These are phyloP conservation scores for Cydia pomonella DNA, from an alignment of 1,140 invertebrate genomes.

Conservation along the genomic window DNA sequence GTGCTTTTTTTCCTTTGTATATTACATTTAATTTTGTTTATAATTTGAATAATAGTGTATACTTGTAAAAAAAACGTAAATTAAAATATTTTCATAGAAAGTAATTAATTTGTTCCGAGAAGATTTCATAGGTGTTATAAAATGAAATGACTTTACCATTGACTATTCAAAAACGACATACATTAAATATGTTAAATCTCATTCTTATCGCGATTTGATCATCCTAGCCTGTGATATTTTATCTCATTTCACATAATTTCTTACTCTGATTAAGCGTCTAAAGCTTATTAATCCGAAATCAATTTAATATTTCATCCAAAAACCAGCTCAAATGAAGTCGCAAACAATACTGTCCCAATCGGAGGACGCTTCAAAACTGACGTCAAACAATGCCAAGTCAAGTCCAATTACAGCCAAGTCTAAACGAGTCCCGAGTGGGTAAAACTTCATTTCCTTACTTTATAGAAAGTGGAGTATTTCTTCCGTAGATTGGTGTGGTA, in stretches of 20 bases:
- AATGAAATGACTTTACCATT: no score
- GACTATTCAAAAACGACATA: no score
- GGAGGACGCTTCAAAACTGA: conserved; percentile 41
- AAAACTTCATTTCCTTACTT: conserved; percentile 71
- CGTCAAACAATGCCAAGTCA: conserved; percentile 64
- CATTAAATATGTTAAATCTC: no score
- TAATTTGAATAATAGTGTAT: no score
- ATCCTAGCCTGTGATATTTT: background rate
- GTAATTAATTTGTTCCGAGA: no score
- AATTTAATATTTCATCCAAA: conserved; percentile 16
- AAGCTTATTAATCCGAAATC: background rate
- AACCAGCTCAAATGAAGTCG: conserved; percentile 38
- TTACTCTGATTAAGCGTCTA: background rate
- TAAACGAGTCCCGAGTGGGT: conserved; percentile 63
- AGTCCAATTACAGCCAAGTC: conserved; percentile 64
- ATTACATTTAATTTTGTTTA: no score
- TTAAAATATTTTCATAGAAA: no score
- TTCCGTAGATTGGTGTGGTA: conserved; percentile 43
- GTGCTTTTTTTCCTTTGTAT: no score
- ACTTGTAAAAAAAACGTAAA: no score
- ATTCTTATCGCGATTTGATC: no score
- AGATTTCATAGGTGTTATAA: no score
- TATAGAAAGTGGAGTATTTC: conserved; percentile 69
- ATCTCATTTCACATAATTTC: background rate
- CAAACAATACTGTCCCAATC: conserved; percentile 43